phyloP scores from a whole-genome alignment of 2,113 vertebrate species.

The Polyodon spathula region DNA sequence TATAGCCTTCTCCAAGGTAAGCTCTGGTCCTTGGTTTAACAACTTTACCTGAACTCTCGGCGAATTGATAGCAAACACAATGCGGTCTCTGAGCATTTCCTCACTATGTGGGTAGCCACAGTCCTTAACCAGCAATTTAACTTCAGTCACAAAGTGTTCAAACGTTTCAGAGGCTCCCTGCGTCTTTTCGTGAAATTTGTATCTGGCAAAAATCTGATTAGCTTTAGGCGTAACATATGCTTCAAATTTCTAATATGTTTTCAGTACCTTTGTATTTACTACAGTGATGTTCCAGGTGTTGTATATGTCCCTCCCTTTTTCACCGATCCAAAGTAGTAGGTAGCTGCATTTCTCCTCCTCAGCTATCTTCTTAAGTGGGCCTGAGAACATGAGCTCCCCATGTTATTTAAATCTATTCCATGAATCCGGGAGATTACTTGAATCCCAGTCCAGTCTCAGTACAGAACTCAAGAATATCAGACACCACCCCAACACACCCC shows the following conservation, averaged over 20 bases:
- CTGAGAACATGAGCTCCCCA: slow-evolving; percentile 13
- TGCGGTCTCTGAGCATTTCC: slow-evolving; percentile 12
- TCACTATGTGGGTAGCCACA: slow-evolving; percentile 14
- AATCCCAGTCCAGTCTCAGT: slow-evolving; percentile 13
- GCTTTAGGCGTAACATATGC: slow-evolving; percentile 12
- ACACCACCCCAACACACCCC: too few relatives aligned
- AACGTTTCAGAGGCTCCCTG: slow-evolving; percentile 15
- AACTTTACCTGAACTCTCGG: slow-evolving; percentile 17
- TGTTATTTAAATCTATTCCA: slow-evolving; percentile 13
- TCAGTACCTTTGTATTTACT: slow-evolving; percentile 3
- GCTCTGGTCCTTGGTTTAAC: slow-evolving; percentile 5
- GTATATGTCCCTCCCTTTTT: slow-evolving; percentile 15
- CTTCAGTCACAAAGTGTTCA: slow-evolving; percentile 22
- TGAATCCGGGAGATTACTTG: neutral
- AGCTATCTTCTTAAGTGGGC: slow-evolving; percentile 1
- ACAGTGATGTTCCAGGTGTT: slow-evolving; percentile 10
- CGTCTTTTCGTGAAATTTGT: slow-evolving; percentile 21
- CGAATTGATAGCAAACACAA: slow-evolving; percentile 20
- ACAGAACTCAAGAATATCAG: too few relatives aligned
- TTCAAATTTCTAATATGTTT: slow-evolving; percentile 11
- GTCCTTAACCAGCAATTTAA: too few relatives aligned
- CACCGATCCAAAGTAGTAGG: slow-evolving; percentile 16
- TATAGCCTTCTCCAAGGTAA: slow-evolving; percentile 19
- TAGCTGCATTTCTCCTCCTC: slow-evolving; percentile 19
- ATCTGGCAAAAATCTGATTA: slow-evolving; percentile 24